phyloP scores from a whole-genome alignment of 2,888 invertebrate genomes.

The Apotomis turbidana region DNA sequence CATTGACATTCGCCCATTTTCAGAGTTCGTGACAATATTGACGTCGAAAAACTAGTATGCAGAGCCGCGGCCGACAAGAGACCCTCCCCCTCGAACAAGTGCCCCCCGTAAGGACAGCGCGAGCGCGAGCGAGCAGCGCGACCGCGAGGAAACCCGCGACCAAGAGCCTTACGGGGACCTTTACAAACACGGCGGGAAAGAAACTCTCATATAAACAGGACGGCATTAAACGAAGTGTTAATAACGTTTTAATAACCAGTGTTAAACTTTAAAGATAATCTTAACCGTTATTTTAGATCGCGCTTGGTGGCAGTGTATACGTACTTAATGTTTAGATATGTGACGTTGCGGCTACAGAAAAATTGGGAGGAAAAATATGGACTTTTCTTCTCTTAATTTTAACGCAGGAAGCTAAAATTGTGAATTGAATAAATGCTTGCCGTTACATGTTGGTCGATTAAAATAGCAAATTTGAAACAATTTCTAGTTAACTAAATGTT shows the following conservation, averaged over 20 bases:
- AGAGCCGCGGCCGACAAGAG: constrained; percentile 71
- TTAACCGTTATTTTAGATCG: constrained; percentile 44
- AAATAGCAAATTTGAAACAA: background rate
- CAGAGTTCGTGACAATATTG: constrained; percentile 93
- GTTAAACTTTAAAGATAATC: constrained; percentile 43
- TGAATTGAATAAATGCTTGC: constrained; percentile 22
- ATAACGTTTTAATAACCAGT: constrained; percentile 40
- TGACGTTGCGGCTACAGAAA: constrained; percentile 35
- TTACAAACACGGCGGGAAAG: constrained; percentile 72
- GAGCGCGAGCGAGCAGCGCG: constrained; percentile 4
- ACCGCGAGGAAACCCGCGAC: background rate
- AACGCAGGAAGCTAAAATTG: constrained; percentile 30
- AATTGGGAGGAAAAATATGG: constrained; percentile 26
- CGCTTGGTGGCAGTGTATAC: constrained; percentile 72
- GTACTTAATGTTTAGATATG: constrained; percentile 51
- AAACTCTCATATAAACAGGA: constrained; percentile 73
- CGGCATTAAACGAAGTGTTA: constrained; percentile 53
- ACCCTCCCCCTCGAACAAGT: constrained; percentile 65
- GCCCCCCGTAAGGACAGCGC: constrained; percentile 44
- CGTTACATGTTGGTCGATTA: constrained; percentile 31
- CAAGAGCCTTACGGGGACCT: constrained; percentile 53
- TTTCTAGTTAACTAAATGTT: constrained; percentile 23
- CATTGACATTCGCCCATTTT: constrained; percentile 54
- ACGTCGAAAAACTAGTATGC: constrained; percentile 91
- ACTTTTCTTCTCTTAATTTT: constrained; percentile 31